Conservation (phyloP, 2,797 vertebrate genomes). For the Adrianichthys oophorus region DNA sequence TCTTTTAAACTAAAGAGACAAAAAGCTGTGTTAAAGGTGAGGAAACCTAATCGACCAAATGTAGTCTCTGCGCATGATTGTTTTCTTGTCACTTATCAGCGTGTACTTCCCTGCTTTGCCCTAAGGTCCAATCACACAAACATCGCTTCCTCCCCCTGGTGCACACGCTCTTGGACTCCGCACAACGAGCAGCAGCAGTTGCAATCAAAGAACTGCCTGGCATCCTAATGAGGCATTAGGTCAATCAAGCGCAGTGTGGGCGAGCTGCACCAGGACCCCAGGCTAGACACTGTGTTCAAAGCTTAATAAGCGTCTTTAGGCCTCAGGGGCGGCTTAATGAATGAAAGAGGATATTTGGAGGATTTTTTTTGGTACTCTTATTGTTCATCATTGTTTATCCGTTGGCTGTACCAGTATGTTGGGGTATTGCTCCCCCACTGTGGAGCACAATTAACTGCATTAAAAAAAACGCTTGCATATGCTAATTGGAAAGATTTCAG, state of each 20-base stretch:
- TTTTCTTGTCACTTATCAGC: not conserved
- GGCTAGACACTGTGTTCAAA: constrained; percentile 32
- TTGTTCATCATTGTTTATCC: constrained; percentile 31
- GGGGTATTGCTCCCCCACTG: constrained; percentile 36
- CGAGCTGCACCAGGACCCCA: not conserved
- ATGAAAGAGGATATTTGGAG: constrained; percentile 59
- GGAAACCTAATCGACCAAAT: not conserved
- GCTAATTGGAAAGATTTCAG: constrained; percentile 20
- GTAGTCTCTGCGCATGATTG: constrained; percentile 5
- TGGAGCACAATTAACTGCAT: constrained; percentile 53
- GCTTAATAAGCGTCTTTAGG: constrained; percentile 39
- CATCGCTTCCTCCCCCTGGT: not conserved
- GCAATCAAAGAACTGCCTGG: constrained; percentile 25
- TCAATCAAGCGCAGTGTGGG: constrained; percentile 39
- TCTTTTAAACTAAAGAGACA: too few relatives aligned
- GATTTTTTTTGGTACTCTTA: constrained; percentile 53
- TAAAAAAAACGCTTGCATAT: constrained; percentile 23
- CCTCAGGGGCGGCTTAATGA: constrained; percentile 43
- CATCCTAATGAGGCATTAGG: constrained; percentile 35
- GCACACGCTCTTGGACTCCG: constrained; percentile 20
- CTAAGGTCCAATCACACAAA: constrained; percentile 22
- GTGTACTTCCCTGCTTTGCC: constrained; percentile 5
- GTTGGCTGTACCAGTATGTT: constrained; percentile 30
- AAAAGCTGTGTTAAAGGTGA: too few relatives aligned
- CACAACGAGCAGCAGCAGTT: constrained; percentile 4